Percentiles rank a stretch among this genome's conserved stretches.
Conservation (phyloP, 2,888 invertebrate species). For the Scotopteryx bipunctaria region DNA sequence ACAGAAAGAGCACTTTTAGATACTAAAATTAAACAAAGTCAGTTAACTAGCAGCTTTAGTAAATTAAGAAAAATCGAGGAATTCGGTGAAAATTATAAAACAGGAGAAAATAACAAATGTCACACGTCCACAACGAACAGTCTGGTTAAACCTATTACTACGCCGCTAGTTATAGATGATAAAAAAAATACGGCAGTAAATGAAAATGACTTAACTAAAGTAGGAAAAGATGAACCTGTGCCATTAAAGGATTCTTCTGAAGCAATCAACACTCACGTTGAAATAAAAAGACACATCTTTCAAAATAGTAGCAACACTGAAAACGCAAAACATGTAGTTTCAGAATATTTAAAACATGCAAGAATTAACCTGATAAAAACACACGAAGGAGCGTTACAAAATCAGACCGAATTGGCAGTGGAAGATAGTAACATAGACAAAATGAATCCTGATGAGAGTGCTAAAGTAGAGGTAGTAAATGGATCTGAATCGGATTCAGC, state of each 20-base stretch:
- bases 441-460: slow-evolving; percentile 57
- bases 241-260: slow-evolving; percentile 42
- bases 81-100: slow-evolving; percentile 51
- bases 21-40: slow-evolving; percentile 88
- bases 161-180: slow-evolving; percentile 42
- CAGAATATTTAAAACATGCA: slow-evolving; percentile 86
- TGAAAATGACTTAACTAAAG: slow-evolving; percentile 44
- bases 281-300: slow-evolving; percentile 53
- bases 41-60: slow-evolving; percentile 68
- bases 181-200: slow-evolving; percentile 42
- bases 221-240: slow-evolving; percentile 51
- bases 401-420: slow-evolving; percentile 56
- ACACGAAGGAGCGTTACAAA: slow-evolving; percentile 62
- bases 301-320: slow-evolving; percentile 64
- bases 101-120: slow-evolving; percentile 46
- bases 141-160: slow-evolving; percentile 41
- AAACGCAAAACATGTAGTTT: slow-evolving; percentile 86
- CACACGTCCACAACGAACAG: slow-evolving; percentile 41
- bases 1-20: slow-evolving; percentile 88
- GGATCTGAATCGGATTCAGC: slow-evolving; percentile 60
- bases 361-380: slow-evolving; percentile 72
- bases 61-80: slow-evolving; percentile 70
- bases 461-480: slow-evolving; percentile 55
- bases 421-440: slow-evolving; percentile 58
- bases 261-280: slow-evolving; percentile 40